Evolutionary conservation across 2,797 vertebrate genomes (phyloP).

Genomic region (Gorsachius magnificus): DNA sequence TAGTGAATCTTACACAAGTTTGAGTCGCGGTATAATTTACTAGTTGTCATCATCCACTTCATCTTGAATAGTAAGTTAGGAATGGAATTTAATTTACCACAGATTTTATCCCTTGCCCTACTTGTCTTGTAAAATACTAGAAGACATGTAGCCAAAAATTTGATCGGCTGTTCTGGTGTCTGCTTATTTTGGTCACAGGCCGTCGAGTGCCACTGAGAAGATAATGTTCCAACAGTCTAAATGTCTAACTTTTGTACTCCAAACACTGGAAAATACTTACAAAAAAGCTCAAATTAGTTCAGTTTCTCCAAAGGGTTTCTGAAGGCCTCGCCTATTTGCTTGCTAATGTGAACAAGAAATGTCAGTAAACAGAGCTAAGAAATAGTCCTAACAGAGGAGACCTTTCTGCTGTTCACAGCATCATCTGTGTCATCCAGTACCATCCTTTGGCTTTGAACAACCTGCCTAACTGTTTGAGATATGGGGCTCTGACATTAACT

Average conservation of each 20-base stretch:
- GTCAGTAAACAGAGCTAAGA: neutral
- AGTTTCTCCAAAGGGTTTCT: neutral
- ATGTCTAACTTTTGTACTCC: neutral
- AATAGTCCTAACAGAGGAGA: neutral
- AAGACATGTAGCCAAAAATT: neutral
- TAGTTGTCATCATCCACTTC: neutral
- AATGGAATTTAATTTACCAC: neutral
- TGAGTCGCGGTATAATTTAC: neutral
- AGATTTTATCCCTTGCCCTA: neutral
- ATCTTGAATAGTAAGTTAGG: neutral
- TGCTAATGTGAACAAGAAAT: neutral
- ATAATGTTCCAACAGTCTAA: neutral
- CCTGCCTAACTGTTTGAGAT: neutral
- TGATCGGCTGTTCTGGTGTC: neutral
- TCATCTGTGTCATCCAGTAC: neutral
- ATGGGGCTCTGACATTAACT: neutral
- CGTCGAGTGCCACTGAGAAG: neutral
- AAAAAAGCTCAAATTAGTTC: neutral
- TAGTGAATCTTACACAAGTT: neutral
- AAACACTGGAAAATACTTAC: neutral
- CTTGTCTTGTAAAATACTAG: neutral
- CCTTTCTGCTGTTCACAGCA: neutral
- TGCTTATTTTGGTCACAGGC: neutral
- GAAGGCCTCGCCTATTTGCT: neutral
- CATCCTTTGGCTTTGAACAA: neutral